Base-by-base conservation (phyloP, 2,113 vertebrate genomes). In the Bothrops jararaca region DNA sequence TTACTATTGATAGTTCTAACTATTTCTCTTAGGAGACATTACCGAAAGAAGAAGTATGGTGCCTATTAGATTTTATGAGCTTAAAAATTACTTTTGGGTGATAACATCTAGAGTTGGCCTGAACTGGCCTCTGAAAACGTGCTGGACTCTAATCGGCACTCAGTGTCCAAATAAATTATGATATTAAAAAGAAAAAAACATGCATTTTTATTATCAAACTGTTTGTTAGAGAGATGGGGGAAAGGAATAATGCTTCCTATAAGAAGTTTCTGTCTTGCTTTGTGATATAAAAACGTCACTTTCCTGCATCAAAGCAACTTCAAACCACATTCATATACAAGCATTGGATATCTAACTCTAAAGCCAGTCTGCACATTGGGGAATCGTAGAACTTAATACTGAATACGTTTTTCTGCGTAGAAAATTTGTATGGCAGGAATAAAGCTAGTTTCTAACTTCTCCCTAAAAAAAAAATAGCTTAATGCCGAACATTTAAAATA, bases 131-230 rank as follows among this genome's bases (percentile, higher is more conserved):
- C 56, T 57, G 90, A 93, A 95, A 6, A 53, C 7, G 0, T 22
- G 69, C 74, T 87, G 8, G 23, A 29, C 29, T 86, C 53, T 1
- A 80, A 50, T 18, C 89, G 54, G 58, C 5, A 93, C 93, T 94
- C 94, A 94, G 91, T 86, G 95, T 48, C 29, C 18, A 93, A 94
- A 95, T 69, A 94, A 94, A 95, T 92, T 0, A 29, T 92, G 91
- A 95, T 54, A 93, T 95, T 94, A 93, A 94, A 95, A 95, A 53
- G 39, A 92, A 42, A 42, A 94, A 50, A 88, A 85, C 34, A 89
- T 91, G 23, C 34, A 89, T 90, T 95, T 95, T 94, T 94, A 89
- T 92, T 94, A 95, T 96, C 93, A 93, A 95, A 94, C 86, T 90
- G n/a, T 89, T 96, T 94, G 93, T 91, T 53, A 29, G 50, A 92